Conservation (phyloP, 2,113 vertebrate species). For the Motacilla alba region DNA sequence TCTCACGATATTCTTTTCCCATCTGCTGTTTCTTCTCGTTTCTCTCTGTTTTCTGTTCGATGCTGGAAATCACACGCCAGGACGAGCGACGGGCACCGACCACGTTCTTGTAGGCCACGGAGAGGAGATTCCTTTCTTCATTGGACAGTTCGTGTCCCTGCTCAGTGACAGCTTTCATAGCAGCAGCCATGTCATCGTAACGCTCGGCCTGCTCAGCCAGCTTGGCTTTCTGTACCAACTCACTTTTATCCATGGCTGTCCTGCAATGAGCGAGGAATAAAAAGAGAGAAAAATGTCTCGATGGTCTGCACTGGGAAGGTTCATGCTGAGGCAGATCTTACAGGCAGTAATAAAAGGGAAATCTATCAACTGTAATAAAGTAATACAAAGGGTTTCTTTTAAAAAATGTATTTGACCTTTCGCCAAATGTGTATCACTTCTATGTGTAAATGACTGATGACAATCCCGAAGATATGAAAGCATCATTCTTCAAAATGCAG, state of each 20-base stretch:
- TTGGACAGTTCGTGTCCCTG: conserved; percentile 94
- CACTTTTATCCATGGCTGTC: conserved; percentile 93
- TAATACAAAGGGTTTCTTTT: neutral
- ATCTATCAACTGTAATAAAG: neutral
- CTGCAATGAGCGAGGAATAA: conserved; percentile 37
- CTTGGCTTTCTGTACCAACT: conserved; percentile 98
- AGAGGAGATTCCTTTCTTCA: conserved; percentile 96
- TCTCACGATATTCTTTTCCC: conserved; percentile 92
- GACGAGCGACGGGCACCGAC: conserved; percentile 94
- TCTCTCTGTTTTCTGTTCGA: conserved; percentile 93
- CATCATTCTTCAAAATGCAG: neutral
- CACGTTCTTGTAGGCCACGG: conserved; percentile 98
- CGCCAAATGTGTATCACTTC: neutral
- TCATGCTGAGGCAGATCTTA: neutral
- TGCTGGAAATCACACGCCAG: conserved; percentile 97
- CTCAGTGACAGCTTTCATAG: conserved; percentile 96
- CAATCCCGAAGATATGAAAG: neutral
- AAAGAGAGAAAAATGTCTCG: neutral
- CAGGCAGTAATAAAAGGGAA: neutral
- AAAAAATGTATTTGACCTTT: neutral
- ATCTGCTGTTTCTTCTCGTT: conserved; percentile 98
- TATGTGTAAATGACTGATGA: neutral
- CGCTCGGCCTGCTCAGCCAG: conserved; percentile 97
- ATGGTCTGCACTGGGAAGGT: neutral
- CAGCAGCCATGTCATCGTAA: conserved; percentile 97